These are phyloP conservation scores for Mycetomoellerius zeteki DNA, from an alignment of 1,140 invertebrate species.

Conservation along the genomic window DNA sequence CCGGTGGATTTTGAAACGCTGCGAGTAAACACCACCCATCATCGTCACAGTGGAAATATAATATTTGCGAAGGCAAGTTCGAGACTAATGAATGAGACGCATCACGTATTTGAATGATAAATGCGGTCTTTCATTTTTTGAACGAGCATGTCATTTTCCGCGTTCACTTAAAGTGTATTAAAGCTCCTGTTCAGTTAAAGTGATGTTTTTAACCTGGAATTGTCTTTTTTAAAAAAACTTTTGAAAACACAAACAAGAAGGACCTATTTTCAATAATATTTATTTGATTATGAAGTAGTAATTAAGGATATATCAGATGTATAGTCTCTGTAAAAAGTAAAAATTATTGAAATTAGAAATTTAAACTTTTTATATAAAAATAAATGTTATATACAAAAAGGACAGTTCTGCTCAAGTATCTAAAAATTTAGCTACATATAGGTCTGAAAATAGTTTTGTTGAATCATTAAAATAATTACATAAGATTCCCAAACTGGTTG, in stretches of 20 bases:
- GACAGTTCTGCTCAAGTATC: no score
- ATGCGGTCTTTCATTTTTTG: constrained; percentile 44
- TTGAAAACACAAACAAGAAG: neutral
- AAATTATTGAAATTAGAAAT: no score
- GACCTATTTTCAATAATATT: neutral
- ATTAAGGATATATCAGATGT: neutral
- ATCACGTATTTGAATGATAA: constrained; percentile 25
- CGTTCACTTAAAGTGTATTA: no score
- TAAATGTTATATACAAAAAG: no score
- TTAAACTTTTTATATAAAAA: no score
- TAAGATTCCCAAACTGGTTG: no score
- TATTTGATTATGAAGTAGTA: neutral
- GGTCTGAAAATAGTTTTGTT: no score
- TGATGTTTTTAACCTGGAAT: neutral
- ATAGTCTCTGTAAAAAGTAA: no score
- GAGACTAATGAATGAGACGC: constrained; percentile 43
- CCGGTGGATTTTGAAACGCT: constrained; percentile 20
- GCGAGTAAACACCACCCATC: neutral
- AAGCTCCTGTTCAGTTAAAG: neutral
- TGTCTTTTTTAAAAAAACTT: neutral
- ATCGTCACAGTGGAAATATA: constrained; percentile 3
- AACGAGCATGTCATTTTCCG: constrained; percentile 11
- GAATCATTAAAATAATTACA: no score
- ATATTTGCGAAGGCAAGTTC: constrained; percentile 32
- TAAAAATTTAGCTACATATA: no score